These are phyloP conservation scores for Balaeniceps rex DNA, from an alignment of 2,113 vertebrate genomes.

Conservation along the genomic window DNA sequence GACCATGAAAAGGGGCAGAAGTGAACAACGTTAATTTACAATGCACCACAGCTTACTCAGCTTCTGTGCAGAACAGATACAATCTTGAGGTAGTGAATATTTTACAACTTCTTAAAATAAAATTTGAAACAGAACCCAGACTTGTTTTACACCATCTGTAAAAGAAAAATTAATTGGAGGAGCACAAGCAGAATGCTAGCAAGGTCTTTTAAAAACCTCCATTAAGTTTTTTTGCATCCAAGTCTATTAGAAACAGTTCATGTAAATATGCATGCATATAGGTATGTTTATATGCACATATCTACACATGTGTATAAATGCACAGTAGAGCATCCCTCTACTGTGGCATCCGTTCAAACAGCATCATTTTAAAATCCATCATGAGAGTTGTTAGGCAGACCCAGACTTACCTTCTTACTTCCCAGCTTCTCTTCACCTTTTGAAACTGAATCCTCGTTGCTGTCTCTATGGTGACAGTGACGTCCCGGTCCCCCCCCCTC, in stretches of 20 bases:
- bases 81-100: not conserved
- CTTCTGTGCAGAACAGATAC: not conserved
- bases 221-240: not conserved
- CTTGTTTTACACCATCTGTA: not conserved
- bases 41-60: not conserved
- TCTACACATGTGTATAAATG: not conserved
- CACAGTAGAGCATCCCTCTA: not conserved
- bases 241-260: not conserved
- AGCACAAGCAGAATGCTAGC: not conserved
- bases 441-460: conserved; percentile 61
- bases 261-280: not conserved
- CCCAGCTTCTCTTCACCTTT: conserved; percentile 46
- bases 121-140: not conserved
- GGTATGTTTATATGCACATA: not conserved
- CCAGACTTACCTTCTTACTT: conserved; percentile 51
- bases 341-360: not conserved
- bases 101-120: not conserved
- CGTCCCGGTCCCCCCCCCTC: not conserved
- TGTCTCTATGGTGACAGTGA: conserved; percentile 73
- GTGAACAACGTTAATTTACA: not conserved
- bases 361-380: not conserved
- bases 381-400: not conserved
- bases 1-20: not conserved
- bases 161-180: not conserved
- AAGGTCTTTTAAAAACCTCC: not conserved